A percentile compares a stretch with the other conserved stretches of the same genome.
Conservation (phyloP, 2,888 invertebrate species). For the Caenorhabditis japonica region DNA sequence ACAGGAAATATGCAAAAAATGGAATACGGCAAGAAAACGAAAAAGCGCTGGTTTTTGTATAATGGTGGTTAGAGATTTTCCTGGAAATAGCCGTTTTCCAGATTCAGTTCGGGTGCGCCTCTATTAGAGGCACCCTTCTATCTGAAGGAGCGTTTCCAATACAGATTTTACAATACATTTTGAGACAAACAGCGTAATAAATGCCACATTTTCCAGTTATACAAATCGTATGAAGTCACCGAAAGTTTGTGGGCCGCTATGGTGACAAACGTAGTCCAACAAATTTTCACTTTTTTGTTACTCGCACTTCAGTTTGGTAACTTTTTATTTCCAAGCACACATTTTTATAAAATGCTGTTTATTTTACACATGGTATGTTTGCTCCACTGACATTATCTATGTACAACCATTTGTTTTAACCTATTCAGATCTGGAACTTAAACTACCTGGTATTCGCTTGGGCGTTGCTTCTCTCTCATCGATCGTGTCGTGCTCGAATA, state of each 20-base stretch:
- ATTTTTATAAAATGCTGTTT: constrained; percentile 5
- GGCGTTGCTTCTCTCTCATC: constrained; percentile 4
- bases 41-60: no score
- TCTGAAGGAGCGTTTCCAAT: no score
- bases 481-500: constrained; percentile 1
- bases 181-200: no score
- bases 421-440: constrained; percentile 15
- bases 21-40: no score
- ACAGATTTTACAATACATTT: no score
- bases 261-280: constrained; percentile 5
- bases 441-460: constrained; percentile 10
- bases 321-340: constrained; percentile 1
- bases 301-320: constrained; percentile 1
- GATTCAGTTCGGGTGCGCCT: no score
- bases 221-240: constrained; percentile 26
- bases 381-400: no score
- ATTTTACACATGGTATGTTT: constrained; percentile 17
- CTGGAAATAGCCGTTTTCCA: no score
- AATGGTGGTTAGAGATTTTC: no score
- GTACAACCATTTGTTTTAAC: no score
- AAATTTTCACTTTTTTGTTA: constrained; percentile 13
- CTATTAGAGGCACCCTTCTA: no score
- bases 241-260: constrained; percentile 8
- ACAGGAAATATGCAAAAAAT: no score
- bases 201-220: constrained; percentile 13